Evolutionary conservation across 2,888 invertebrate species (phyloP).

Genomic region (Ennomos fuscantarius): DNA sequence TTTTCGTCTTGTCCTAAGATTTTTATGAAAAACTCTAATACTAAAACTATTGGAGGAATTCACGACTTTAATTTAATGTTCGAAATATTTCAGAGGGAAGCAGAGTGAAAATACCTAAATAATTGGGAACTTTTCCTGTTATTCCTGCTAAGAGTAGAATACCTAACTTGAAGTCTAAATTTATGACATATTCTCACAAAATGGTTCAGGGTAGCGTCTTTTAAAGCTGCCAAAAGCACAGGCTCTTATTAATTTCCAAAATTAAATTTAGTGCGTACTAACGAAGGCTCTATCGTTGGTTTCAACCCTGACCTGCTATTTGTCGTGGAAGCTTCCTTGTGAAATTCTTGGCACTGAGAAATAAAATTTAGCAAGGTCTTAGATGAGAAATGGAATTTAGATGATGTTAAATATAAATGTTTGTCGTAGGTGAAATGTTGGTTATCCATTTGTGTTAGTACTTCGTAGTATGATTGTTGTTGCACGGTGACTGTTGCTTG

Average conservation of each 20-base stretch:
- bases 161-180: conserved; percentile 3
- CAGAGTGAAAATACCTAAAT: no score
- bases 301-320: conserved; percentile 37
- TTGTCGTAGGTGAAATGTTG: neutral
- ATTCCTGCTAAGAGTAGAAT: neutral
- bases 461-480: no score
- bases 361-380: conserved; percentile 3
- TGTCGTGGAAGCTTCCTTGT: conserved; percentile 18
- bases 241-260: conserved; percentile 23
- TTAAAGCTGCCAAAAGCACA: conserved; percentile 23
- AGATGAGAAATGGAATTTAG: neutral
- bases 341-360: conserved; percentile 18
- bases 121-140: no score
- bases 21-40: no score
- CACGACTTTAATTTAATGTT: neutral
- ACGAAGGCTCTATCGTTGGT: conserved; percentile 21
- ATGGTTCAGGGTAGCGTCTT: conserved; percentile 11
- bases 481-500: no score
- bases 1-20: no score
- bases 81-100: no score
- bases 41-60: neutral
- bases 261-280: conserved; percentile 26
- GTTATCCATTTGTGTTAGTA: no score
- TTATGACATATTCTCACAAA: conserved; percentile 17
- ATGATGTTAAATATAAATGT: no score